Base-by-base conservation (phyloP, 2,888 invertebrate genomes). In the Caradrina kadenii region DNA sequence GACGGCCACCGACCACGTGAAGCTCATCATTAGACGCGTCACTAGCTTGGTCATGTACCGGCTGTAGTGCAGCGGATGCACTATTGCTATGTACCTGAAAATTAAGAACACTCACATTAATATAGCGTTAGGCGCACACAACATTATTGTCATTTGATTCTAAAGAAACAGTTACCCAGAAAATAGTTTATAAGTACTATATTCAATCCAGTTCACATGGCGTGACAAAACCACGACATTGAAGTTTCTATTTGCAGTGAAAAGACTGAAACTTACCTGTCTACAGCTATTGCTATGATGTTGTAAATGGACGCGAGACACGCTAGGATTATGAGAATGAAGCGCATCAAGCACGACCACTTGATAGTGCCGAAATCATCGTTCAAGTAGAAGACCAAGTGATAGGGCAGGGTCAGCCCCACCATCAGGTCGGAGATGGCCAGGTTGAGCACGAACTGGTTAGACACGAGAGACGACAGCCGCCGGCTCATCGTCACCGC, bases 261-360 rank as follows among this genome's bases (percentile, higher is more conserved):
- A 65, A 54, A 82, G 4, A 45, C 45, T 45, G 45, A 17, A 45
- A 45, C 92, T 88, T 87, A 95, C 90, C 97, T 96, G 93, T 98
- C 98, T 73, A 97, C 96, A 42, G 98, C 98, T 80, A 98, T 98
- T 61, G 97, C 97, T 86, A 98, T 97, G 81, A 98, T 96, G 90
- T 98, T 98, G 93, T 97, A 97, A 85, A 98, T 97, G 81, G 98
- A 98, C 61, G 97, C 98, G 83, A 97, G 97, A 89, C 98, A 98
- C 74, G 98, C 98, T 87, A 98, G 96, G 81, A 97, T 97, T 79
- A 97, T 97, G 64, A 98, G 94, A 65, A 97, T 97, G 92, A 98
- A 98, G 82, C 97, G 94, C 88, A 97, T 93, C 59, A 98, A 90
- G 85, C 98, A 98, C 26, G 97, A 96, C 87, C 94, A 95, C 82